Evolutionary conservation across 2,888 invertebrate species (phyloP), one percentile per base, ranked within the genome.

Genomic region (Thymelicus sylvestris): DNA sequence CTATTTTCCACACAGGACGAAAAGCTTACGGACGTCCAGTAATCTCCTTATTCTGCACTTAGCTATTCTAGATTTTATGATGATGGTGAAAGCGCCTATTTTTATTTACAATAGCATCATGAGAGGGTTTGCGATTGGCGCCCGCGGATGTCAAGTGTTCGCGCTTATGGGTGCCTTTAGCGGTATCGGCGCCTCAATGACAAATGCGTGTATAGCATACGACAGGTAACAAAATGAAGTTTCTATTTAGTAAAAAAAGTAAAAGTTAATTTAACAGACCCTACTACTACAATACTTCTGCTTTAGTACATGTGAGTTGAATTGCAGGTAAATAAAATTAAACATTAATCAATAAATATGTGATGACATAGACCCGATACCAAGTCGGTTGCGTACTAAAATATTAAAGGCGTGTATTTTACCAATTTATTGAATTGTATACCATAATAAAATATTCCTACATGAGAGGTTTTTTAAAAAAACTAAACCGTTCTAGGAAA

Each of bases 51-150:
- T 98, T 12, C 95, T 98, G 66, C 97, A 98, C 86, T 88, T 98
- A 83, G 97, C 98, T 0, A 90, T 97, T 72, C 96, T 97, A 79
- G 98, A 98, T 88, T 97, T 98, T 81, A 89, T 97, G 44, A 98
- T 98, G 98, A 97, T 97, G 97, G 87, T 95, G 47, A 98, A 98
- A 89, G 95, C 97, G 0, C 97, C 97, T 0, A 95, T 98, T 75
- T 97, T 97, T 85, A 97, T 97, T 78, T 97, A 97, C 87, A 97
- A 97, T 83, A 97, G 97, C 47, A 97, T 97, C 77, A 95, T 96
- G 84, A 94, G 95, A 74, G 97, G 97, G 0, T 97, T 96, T 77
- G 97, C 97, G 0, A 81, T 95, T 6, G 98, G 98, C 0, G 93
- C 95, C 66, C 74, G 95, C 0, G 97, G 96, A 0, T 98, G 98